Base-by-base conservation (phyloP, 2,797 vertebrate genomes). In the Hirundo rustica region DNA sequence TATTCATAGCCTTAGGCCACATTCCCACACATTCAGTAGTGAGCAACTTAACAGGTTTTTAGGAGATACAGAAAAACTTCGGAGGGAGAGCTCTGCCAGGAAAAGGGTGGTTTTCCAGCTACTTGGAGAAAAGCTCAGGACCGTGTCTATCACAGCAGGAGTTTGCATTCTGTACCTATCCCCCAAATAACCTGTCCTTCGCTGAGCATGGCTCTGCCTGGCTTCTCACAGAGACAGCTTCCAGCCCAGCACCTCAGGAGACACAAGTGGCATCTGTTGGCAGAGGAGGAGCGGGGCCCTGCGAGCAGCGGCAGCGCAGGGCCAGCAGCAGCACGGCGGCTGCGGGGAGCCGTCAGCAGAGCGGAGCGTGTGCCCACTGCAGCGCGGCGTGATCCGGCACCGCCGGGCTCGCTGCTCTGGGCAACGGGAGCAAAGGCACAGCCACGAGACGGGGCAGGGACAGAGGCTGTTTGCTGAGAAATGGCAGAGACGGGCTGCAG, bases 1-100 rank as follows among this genome's bases (percentile, higher is more conserved):
- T 76, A 81, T 85, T 92, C 82, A n/a, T 32, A 88, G 95, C 96
- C 95, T 67, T 57, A 87, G 91, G 95, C 83, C 85, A 92, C 85
- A 76, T 95, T 92, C 91, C 88, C 48, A 93, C 13, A 8, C 62
- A 32, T 88, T 90, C 87, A 54, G 74, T 30, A 92, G 73, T 4
- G 5, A 92, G 74, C 61, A 88, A 94, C 91, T 79, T 76, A 93
- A 91, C 85, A 87, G 79, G 62, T 94, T 96, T 94, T 95, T 86
- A 93, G 94, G 83, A 90, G 89, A 88, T 70, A 88, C 62, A 67
- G 83, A 73, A 86, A 92, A 95, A 92, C 60, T 40, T 85, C 61
- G 64, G 40, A 67, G 85, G 88, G 88, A 96, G 73, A 82, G 85
- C 73, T 79, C 67, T 93, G 91, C 91, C 80, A 95, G 92, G 57